Base-by-base conservation (phyloP, 2,797 vertebrate genomes). In the Hybognathus amarus region DNA sequence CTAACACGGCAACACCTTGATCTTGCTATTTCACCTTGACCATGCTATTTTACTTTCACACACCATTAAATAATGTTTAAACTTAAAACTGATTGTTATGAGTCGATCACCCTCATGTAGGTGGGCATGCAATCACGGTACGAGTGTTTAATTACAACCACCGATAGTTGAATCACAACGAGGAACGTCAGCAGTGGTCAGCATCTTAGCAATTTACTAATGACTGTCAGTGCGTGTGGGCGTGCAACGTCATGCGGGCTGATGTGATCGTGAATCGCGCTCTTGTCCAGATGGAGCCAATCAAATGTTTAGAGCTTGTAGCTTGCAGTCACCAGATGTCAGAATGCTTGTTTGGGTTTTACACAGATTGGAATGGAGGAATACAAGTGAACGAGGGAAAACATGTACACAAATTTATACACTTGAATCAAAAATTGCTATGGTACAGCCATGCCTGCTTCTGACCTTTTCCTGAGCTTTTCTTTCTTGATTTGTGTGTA, bases 291-390 rank as follows among this genome's bases (percentile, higher is more conserved):
- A 61, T 71, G 54, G 75, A 70, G 40, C 56, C 75, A 83, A 83
- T 83, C 54, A 77, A 63, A 83, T 17, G 38, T 69, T 83, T 45
- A 71, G 74, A 77, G 54, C 63, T 42, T 56, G 36, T 83, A 76
- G n/a, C 20, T 70, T 61, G 74, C 54, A n/a, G 75, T 78, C 66
- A 83, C 52, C 82, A 83, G 75, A 83, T 83, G 82, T 78, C 17
- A 17, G 64, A 59, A 70, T 70, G 30, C 54, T 64, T 78, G 74
- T 83, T 83, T 77, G 38, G 27, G 8, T 47, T 69, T 69, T 52
- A 63, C 30, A 42, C 59, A 12, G 2, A 78, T 80, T 67, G 27
- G 61, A 68, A 83, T 38, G 24, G 24, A 73, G 69, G 15, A 59
- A 30, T 24, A 8, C 4, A 30, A 40, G 68, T 71, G 8, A 63